These are phyloP conservation scores for Chymomyza procnemis DNA, from an alignment of 2,888 invertebrate species.

Conservation along the genomic window DNA sequence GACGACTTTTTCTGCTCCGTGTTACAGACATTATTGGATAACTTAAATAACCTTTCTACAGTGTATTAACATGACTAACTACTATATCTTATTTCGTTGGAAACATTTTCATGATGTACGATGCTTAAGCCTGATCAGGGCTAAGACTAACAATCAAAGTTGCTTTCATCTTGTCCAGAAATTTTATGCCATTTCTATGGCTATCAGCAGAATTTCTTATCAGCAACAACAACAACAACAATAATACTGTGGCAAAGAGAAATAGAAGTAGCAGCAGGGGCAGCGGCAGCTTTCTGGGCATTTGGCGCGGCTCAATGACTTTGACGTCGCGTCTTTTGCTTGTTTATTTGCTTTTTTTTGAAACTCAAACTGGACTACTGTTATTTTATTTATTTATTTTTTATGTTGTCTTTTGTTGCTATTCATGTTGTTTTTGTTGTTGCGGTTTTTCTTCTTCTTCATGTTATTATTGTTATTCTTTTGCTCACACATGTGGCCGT, in stretches of 20 bases:
- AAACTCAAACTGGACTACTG: slow-evolving; percentile 17
- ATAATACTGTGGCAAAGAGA: neutral
- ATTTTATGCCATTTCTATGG: neutral
- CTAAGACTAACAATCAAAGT: neutral
- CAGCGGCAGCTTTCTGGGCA: neutral
- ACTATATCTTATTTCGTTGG: neutral
- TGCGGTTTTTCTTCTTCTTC: no score
- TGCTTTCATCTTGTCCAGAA: neutral
- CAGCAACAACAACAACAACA: neutral
- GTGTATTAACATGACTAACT: no score
- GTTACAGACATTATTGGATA: no score
- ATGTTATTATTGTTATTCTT: neutral
- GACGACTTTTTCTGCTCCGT: no score
- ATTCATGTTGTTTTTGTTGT: slow-evolving; percentile 9
- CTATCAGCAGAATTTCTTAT: slow-evolving; percentile 1
- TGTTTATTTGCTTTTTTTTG: slow-evolving; percentile 16
- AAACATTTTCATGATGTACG: neutral
- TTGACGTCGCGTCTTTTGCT: slow-evolving; percentile 14
- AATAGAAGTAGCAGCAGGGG: neutral
- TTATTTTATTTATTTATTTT: slow-evolving; percentile 13
- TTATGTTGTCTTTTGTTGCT: slow-evolving; percentile 14
- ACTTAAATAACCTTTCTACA: no score
- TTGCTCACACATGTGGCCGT: neutral
- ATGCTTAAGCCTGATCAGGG: neutral
- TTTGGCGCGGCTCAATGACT: slow-evolving; percentile 9